Percentiles rank a stretch among this genome's conserved stretches.
These are phyloP conservation scores for Epinephelus coioides DNA, from an alignment of 2,797 vertebrate species.

Conservation along the genomic window DNA sequence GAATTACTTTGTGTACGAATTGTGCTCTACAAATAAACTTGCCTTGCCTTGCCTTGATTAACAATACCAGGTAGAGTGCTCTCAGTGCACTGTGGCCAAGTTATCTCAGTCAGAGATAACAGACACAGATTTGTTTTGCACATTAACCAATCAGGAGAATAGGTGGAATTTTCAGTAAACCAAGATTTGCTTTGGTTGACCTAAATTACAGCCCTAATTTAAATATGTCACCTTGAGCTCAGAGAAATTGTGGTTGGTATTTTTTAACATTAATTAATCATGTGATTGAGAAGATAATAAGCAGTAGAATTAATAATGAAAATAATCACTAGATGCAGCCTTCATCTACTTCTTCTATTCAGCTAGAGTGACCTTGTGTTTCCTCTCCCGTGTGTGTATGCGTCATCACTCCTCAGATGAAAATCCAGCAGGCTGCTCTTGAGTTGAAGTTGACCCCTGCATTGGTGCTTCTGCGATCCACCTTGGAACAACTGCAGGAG, in stretches of 20 bases:
- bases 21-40: too few species aligned
- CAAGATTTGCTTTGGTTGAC: too few species aligned
- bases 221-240: not conserved
- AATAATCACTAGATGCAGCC: not conserved
- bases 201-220: too few species aligned
- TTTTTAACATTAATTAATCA: not conserved
- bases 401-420: conserved; percentile 85
- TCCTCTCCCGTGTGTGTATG: conserved; percentile 17
- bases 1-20: too few species aligned
- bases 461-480: conserved; percentile 92
- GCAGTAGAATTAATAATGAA: not conserved
- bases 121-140: too few species aligned
- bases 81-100: too few species aligned
- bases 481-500: conserved; percentile 95
- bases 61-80: too few species aligned
- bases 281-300: not conserved
- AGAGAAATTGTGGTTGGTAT: not conserved
- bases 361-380: conserved; percentile 24
- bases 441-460: conserved; percentile 95
- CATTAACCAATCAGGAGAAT: too few species aligned
- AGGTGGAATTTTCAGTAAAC: too few species aligned
- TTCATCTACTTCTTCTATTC: too few species aligned
- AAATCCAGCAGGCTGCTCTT: conserved; percentile 94
- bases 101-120: too few species aligned
- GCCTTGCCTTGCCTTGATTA: too few species aligned